Conservation (phyloP, 2,888 invertebrate species). For the Nebria salina region DNA sequence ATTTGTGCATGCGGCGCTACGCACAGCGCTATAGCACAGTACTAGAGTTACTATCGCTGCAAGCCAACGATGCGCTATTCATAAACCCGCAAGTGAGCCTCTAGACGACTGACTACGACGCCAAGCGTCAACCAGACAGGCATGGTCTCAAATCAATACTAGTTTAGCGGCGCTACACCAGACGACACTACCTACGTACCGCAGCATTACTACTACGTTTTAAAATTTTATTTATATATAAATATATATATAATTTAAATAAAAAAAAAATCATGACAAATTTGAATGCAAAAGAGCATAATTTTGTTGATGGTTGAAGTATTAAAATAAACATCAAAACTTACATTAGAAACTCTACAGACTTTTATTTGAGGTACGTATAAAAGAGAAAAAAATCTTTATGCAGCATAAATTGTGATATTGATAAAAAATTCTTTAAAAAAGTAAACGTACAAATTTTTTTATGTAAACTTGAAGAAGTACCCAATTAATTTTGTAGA, state of each 20-base stretch:
- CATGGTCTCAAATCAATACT: constrained; percentile 47
- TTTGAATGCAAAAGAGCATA: no score
- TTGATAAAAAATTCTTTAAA: no score
- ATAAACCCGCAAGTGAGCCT: not conserved
- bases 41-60: not conserved
- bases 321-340: no score
- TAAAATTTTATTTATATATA: no score
- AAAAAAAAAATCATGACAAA: no score
- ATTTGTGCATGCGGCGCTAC: not conserved
- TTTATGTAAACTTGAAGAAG: not conserved
- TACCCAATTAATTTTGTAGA: not conserved
- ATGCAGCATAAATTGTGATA: no score
- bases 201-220: not conserved
- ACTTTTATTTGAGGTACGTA: no score
- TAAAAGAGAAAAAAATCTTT: no score
- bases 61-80: constrained; percentile 5
- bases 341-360: no score
- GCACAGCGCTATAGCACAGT: not conserved
- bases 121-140: constrained; percentile 45
- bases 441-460: no score
- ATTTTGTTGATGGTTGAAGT: no score
- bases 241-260: no score
- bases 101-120: constrained; percentile 10
- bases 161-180: constrained; percentile 46
- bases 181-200: constrained; percentile 44